These are phyloP conservation scores for Syrrhaptes paradoxus DNA, from an alignment of 2,113 vertebrate species.

Conservation along the genomic window DNA sequence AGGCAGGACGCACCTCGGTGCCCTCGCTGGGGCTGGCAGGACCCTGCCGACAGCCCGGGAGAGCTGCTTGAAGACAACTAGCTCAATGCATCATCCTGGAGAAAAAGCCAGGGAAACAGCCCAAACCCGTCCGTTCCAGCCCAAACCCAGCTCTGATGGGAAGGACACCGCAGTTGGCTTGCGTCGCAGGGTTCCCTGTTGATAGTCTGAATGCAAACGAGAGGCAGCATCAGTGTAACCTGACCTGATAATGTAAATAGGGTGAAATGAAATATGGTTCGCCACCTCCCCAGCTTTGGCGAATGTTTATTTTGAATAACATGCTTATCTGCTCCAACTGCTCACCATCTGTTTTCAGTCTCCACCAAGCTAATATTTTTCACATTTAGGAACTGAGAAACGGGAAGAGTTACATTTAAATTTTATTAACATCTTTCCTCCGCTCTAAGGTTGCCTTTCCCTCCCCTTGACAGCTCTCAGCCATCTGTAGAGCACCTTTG, in stretches of 20 bases:
- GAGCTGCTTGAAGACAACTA: background rate
- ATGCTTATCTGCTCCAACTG: slow-evolving; percentile 76
- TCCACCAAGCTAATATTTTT: slow-evolving; percentile 77
- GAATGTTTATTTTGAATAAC: slow-evolving; percentile 82
- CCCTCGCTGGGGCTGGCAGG: background rate
- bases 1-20: background rate
- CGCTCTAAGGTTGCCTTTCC: slow-evolving; percentile 24
- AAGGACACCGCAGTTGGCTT: slow-evolving; percentile 22
- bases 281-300: slow-evolving; percentile 72
- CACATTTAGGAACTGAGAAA: slow-evolving; percentile 74
- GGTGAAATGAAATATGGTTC: slow-evolving; percentile 73
- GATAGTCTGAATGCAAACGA: slow-evolving; percentile 61
- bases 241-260: slow-evolving; percentile 76
- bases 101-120: background rate
- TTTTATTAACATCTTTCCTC: slow-evolving; percentile 69
- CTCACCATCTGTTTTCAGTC: slow-evolving; percentile 81
- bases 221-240: slow-evolving; percentile 69
- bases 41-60: background rate
- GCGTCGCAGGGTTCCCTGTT: slow-evolving; percentile 31
- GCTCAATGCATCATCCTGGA: background rate
- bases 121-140: background rate
- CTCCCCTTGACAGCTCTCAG: slow-evolving; percentile 28
- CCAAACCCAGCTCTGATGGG: background rate
- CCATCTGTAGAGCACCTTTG: slow-evolving; percentile 56
- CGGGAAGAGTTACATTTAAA: slow-evolving; percentile 70